Evolutionary conservation across 1,140 invertebrate genomes (phyloP).

Genomic region (Lutraria rhynchaena): DNA sequence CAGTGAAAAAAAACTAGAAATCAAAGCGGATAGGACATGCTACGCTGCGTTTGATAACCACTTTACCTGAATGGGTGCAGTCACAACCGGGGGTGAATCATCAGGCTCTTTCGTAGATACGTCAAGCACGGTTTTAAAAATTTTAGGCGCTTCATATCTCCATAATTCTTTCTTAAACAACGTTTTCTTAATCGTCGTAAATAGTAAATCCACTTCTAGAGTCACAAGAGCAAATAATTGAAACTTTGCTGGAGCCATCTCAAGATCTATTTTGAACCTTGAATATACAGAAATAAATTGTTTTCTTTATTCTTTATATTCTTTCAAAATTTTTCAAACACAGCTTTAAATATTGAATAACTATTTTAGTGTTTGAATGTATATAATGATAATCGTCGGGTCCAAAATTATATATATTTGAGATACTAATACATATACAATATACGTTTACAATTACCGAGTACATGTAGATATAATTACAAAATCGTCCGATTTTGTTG

Average conservation of each 20-base stretch:
- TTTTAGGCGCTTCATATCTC: slow-evolving; percentile 64
- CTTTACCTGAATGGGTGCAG: no score
- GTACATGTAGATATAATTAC: no score
- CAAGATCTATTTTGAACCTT: slow-evolving; percentile 70
- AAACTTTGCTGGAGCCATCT: slow-evolving; percentile 63
- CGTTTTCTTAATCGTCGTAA: slow-evolving; percentile 59
- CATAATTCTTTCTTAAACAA: slow-evolving; percentile 66
- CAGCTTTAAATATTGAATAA: background rate
- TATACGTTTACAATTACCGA: no score
- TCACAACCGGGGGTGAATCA: slow-evolving; percentile 63
- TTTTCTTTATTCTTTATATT: background rate
- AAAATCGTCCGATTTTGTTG: no score
- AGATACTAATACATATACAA: no score
- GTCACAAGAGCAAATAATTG: slow-evolving; percentile 65
- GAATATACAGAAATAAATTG: slow-evolving; percentile 14
- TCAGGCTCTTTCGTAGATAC: slow-evolving; percentile 66
- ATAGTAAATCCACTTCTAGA: slow-evolving; percentile 61
- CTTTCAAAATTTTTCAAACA: background rate
- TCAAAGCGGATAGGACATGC: no score
- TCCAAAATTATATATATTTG: background rate
- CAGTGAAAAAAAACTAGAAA: no score
- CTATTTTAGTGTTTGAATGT: background rate
- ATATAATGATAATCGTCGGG: background rate
- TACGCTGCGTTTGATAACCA: no score
- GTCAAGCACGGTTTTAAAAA: slow-evolving; percentile 67